Conservation (phyloP, 2,797 vertebrate genomes). For the Crenuchus spilurus region DNA sequence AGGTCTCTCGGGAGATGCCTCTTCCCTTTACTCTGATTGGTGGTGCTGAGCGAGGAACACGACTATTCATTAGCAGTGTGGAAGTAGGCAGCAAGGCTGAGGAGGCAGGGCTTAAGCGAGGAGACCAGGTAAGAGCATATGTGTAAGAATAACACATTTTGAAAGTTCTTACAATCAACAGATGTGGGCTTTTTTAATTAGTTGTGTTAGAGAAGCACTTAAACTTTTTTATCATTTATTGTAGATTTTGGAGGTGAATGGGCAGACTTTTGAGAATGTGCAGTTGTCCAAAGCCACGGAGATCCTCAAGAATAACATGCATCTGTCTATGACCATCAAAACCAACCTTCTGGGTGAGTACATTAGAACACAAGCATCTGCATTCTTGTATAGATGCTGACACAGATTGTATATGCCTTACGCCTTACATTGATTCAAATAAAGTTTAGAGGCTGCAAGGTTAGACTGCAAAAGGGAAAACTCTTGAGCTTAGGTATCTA, state of each 20-base stretch:
- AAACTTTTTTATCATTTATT: conserved; percentile 16
- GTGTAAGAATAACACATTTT: no score
- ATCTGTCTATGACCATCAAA: conserved; percentile 99
- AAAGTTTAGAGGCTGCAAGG: no score
- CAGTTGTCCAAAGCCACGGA: conserved; percentile 96
- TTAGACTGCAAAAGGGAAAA: no score
- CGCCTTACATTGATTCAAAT: no score
- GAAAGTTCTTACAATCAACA: no score
- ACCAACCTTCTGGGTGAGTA: conserved; percentile 95
- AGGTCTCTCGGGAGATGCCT: conserved; percentile 90
- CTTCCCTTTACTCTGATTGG: conserved; percentile 94
- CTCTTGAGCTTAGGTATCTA: no score
- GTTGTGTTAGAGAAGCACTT: no score
- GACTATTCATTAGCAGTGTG: conserved; percentile 94
- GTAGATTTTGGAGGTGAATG: conserved; percentile 97
- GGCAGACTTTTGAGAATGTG: conserved; percentile 98
- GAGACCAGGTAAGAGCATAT: conserved; percentile 86
- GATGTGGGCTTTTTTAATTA: not conserved
- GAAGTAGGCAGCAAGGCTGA: conserved; percentile 93
- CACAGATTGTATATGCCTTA: not conserved
- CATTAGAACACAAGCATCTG: not conserved
- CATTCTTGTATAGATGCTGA: not conserved
- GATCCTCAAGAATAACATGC: conserved; percentile 98
- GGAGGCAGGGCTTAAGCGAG: conserved; percentile 94
- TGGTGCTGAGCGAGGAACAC: conserved; percentile 94